These are phyloP conservation scores for Desmophyllum pertusum DNA, from an alignment of 92 coral and sea anemone genomes.

Conservation along the genomic window DNA sequence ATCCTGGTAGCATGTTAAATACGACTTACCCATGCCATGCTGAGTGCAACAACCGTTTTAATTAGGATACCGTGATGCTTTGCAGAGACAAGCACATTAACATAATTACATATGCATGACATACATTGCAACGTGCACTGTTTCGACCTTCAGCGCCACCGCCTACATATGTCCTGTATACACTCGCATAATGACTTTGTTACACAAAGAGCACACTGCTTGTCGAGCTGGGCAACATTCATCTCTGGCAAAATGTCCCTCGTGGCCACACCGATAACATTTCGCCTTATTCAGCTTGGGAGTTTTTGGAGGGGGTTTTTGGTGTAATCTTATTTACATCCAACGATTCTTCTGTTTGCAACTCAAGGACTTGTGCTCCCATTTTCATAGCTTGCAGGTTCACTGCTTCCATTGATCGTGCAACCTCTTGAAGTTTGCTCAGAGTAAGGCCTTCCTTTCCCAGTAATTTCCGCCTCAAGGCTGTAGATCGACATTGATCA, in stretches of 20 bases:
- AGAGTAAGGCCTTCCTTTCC: conserved; percentile 41
- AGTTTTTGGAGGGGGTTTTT: neutral
- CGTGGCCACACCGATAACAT: conserved; percentile 49
- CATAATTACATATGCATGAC: too few relatives aligned
- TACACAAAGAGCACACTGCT: conserved; percentile 32
- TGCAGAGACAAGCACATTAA: too few relatives aligned
- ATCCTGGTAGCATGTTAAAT: too few relatives aligned
- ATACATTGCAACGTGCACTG: too few relatives aligned
- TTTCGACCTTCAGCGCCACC: too few relatives aligned
- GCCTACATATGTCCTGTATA: conserved; percentile 43
- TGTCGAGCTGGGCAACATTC: conserved; percentile 26
- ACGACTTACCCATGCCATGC: too few relatives aligned
- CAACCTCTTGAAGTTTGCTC: conserved; percentile 30
- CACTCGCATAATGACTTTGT: conserved; percentile 28
- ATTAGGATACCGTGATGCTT: too few relatives aligned
- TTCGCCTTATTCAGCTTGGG: neutral
- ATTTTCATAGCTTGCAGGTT: conserved; percentile 37
- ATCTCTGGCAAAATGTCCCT: conserved; percentile 54
- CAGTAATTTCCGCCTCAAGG: conserved; percentile 31
- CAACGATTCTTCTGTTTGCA: conserved; percentile 15
- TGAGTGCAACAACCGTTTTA: too few relatives aligned
- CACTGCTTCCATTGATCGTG: conserved; percentile 40
- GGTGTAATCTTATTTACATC: conserved; percentile 24
- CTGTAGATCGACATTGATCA: conserved; percentile 49
- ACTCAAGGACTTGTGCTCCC: neutral